Evolutionary conservation across 2,113 vertebrate species (phyloP), one percentile per base, ranked within the genome.

Genomic region (Rostratula benghalensis): DNA sequence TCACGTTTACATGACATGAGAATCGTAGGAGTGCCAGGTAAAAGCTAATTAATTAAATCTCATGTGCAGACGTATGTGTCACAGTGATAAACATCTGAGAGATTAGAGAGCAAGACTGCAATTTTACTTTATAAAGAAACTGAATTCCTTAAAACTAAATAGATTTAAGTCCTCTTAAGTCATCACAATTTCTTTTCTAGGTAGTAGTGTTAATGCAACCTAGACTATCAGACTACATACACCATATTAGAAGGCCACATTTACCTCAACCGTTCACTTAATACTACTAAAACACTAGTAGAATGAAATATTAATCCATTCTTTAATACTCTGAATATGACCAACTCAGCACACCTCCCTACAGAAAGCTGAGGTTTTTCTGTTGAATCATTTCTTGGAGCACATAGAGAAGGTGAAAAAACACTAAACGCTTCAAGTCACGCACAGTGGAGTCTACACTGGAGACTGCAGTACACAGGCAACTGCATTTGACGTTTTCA

Each of bases 61-160:
- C 71, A 79, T 71, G 94, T 77, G 63, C 35, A 90, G 45, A 61
- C 7, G 16, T 63, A 61, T 33, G 35, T 63, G 74, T 68, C 74
- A 90, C 81, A 65, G 5, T 51, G 51, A 95, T 81, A 95, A 96
- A 77, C 17, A 88, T 50, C 51, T 68, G 54, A 30, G 91, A 91
- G 54, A 87, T 77, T 2, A 61, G 53, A 88, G 13, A 65, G 25
- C 37, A 56, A 35, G n/a, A 59, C 20, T 67, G 74, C 74, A 73
- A 73, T 18, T 54, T 95, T 63, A 80, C 80, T 90, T 89, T 37
- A 51, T 25, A 63, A 94, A 89, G 74, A 65, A n/a, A 35, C 15
- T 7, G 20, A 50, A 80, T 53, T 73, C 61, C 57, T 89, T 59
- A 57, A 41, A 81, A 76, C n/a, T 65, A 86, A 61, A 33, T 7